Evolutionary conservation across 2,888 invertebrate species (phyloP).

Genomic region (Pseudeuparius sepicola): DNA sequence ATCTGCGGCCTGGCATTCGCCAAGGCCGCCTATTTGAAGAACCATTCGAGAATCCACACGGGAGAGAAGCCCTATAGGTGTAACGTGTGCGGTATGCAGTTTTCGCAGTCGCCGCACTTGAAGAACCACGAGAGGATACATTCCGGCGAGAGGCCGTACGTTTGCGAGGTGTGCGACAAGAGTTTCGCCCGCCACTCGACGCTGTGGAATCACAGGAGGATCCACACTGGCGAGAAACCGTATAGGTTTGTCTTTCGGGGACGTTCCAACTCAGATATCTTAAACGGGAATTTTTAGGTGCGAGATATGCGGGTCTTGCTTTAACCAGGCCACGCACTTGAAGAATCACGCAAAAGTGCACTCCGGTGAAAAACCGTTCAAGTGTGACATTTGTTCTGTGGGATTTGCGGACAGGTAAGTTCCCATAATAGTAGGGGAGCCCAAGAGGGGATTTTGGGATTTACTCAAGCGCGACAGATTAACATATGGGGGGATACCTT

Average conservation of each 20-base stretch:
- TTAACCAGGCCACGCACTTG: slow-evolving; percentile 80
- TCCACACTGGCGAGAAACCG: slow-evolving; percentile 81
- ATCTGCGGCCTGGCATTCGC: slow-evolving; percentile 82
- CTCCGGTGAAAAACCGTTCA: slow-evolving; percentile 72
- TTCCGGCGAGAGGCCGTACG: slow-evolving; percentile 79
- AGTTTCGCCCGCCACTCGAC: slow-evolving; percentile 82
- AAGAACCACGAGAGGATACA: slow-evolving; percentile 85
- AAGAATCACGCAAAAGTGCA: slow-evolving; percentile 83
- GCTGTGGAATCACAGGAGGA: slow-evolving; percentile 79
- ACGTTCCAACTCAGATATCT: no score
- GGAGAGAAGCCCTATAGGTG: slow-evolving; percentile 54
- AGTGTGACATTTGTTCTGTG: slow-evolving; percentile 75
- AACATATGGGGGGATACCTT: no score
- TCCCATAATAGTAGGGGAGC: no score
- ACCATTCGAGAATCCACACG: slow-evolving; percentile 79
- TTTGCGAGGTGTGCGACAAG: slow-evolving; percentile 83
- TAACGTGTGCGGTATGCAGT: slow-evolving; percentile 83
- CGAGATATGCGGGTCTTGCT: slow-evolving; percentile 80
- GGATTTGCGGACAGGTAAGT: slow-evolving; percentile 67
- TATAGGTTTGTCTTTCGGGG: no score
- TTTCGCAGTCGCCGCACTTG: slow-evolving; percentile 79
- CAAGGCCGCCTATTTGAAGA: slow-evolving; percentile 83
- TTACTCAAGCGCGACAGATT: no score
- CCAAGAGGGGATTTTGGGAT: no score
- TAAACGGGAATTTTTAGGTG: no score